Base-by-base conservation (phyloP, 1,140 invertebrate genomes). In the Vanessa tameamea region DNA sequence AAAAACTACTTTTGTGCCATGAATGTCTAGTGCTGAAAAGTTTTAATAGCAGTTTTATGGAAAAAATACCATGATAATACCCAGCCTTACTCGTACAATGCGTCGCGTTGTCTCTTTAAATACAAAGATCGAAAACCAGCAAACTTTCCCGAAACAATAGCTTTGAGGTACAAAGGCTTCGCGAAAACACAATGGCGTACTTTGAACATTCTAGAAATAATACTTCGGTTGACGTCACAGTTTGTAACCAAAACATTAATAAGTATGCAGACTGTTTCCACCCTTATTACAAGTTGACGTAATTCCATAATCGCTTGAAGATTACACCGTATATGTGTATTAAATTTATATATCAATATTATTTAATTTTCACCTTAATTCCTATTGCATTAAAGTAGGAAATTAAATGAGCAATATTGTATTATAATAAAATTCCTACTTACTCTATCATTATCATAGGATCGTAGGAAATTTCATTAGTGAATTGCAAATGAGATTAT, bases 141-240 rank as follows among this genome's bases (percentile, higher is more conserved):
- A 74, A 72, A 78, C 59, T 69, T 64, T 73, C 26, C 47, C 47
- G 61, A 74, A 76, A 80, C 78, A 80, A 80, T 80, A 69, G 76
- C 76, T 76, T 67, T 72, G 68, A 69, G 63, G 16, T 31, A 66
- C 64, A 66, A 66, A 66, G 64, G n/a, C 47, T 66, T 50, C 13
- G 66, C 63, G 59, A 31, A 73, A 72, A 78, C 71, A 80, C 64
- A 61, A 76, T 66, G 65, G 57, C 20, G 26, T 37, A 47, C 59
- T 76, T n/a, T 47, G 64, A 66, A 43, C 59, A 71, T 76, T 76
- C 69, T 76, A 71, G 69, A 71, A 71, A 76, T 75, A 70, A 65
- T 31, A 63, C 16, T 37, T 26, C 59, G 59, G 59, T 15, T 14
- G 13, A 37, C 26, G 15, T 15, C 20, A 15, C 31, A 37, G 16